These are phyloP conservation scores for Lipophrys pholis DNA, from an alignment of 2,113 vertebrate genomes.

Conservation along the genomic window DNA sequence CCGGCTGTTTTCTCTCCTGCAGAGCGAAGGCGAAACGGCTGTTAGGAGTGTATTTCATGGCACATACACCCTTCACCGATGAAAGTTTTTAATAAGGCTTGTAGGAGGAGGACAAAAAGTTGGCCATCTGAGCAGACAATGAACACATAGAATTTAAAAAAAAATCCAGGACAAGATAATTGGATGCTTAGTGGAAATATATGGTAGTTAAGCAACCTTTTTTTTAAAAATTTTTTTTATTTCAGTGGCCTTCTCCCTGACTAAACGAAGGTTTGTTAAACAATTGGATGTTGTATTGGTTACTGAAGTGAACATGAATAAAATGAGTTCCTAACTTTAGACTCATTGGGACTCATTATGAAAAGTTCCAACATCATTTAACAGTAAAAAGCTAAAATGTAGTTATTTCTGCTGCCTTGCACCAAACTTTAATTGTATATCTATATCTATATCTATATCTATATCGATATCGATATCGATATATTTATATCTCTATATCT, in stretches of 20 bases:
- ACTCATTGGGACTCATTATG: neutral
- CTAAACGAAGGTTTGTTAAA: neutral
- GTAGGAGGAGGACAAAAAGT: neutral
- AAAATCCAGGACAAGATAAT: slow-evolving; percentile 7
- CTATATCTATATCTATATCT: too few relatives aligned
- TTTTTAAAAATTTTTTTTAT: slow-evolving; percentile 4
- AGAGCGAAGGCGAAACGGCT: too few relatives aligned
- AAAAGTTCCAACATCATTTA: too few relatives aligned
- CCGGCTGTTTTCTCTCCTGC: neutral
- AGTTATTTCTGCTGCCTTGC: too few relatives aligned
- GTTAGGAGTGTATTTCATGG: too few relatives aligned
- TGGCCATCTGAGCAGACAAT: neutral
- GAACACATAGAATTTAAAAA: neutral
- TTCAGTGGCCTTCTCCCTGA: neutral
- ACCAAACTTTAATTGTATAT: too few relatives aligned
- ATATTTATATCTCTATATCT: too few relatives aligned
- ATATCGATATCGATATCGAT: too few relatives aligned
- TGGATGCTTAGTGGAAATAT: neutral
- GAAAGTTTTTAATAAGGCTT: neutral
- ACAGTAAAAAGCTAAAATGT: too few relatives aligned
- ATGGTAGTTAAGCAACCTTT: neutral
- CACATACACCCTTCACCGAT: neutral
- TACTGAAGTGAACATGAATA: slow-evolving; percentile 9
- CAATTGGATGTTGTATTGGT: slow-evolving; percentile 3
- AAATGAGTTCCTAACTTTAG: slow-evolving; percentile 7